Evolutionary conservation across 2,797 vertebrate genomes (phyloP), one percentile per base, ranked within the genome.

Genomic region (Echeneis naucrates): DNA sequence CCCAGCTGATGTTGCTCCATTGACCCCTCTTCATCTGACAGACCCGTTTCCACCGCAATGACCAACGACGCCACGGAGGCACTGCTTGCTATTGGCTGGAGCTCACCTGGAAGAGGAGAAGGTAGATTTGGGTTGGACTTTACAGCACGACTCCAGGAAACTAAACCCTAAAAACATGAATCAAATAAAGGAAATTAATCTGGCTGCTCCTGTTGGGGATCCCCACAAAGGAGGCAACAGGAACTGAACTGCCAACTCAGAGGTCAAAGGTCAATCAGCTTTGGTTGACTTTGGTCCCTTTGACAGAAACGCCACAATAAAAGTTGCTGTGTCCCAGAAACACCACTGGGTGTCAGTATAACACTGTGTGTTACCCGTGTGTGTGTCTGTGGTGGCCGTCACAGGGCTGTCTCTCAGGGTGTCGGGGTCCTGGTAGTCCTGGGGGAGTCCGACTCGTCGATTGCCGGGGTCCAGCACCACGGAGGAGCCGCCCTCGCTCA

Each of bases 41-140:
- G 95, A 78, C 97, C 96, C 14, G 94, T 96, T 68, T 97, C 97
- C 92, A 97, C 93, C 0, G 96, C 95, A 82, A 99, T 96, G 57
- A 98, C 97, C 64, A 97, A 62, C 0, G 96, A 98, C 13, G 95
- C 96, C 77, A 97, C 96, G 0, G 97, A 99, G 86, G 96, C 92
- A 9, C 97, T 96, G 92, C 96, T 96, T 16, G 95, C 92, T 42
- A 96, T 94, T 24, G 96, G 96, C 89, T 97, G 96, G 19, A 95
- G 95, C 70, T 98, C 97, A 91, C 95, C 97, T 98, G 93, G 12
- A 73, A 82, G 68, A 65, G 52, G 81, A 54, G 50, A 83, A 48
- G 19, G 6, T 19, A n/a, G 9, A 59, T 8, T 23, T 2, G 12
- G 9, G 13, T 61, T n/a, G 68, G 65, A 37, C n/a, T n/a, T n/a